Evolutionary conservation across 2,113 vertebrate species (phyloP), one percentile per base, ranked within the genome.

Genomic region (Pelecanus crispus): DNA sequence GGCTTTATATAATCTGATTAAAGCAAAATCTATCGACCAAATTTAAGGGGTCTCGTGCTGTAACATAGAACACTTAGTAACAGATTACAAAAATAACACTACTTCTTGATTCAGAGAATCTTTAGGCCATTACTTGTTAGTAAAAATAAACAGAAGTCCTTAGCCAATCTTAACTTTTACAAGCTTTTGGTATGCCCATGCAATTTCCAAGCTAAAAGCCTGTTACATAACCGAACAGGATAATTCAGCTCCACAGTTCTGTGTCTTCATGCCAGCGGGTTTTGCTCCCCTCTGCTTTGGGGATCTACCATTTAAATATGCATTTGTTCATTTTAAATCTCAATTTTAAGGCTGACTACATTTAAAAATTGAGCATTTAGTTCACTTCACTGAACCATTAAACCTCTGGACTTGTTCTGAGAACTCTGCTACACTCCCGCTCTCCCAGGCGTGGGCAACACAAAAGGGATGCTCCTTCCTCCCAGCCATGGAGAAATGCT

Each of bases 401-500:
- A 59, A 58, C 26, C 59, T 36, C 68, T 68, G 40, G 40, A 79
- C 29, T 59, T 59, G 5, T 75, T 94, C 22, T 7, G 8, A 72
- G 72, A 71, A 18, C 21, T 74, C 74, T 68, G 11, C 38, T 81
- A 15, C 0, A 0, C 5, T 91, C 42, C n/a, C 20, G n/a, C 20
- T 63, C 45, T 67, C 56, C 21, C 28, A 31, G 7, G 36, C 21
- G 14, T 10, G 17, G 11, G 16, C 29, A 91, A 56, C 16, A 16
- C 17, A 8, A 25, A 77, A 81, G 4, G 3, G 42, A 42, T 13
- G 13, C 7, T 45, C 36, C 34, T 71, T 68, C 17, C 62, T 68
- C 6, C 4, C 0, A 1, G 40, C 17, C 61, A 26, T 0, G 2
- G 14, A 71, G 32, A 50, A 55, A 11, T 2, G 24, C 34, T 59